Evolutionary conservation across 2,113 vertebrate genomes (phyloP), one percentile per base, ranked within the genome.

Genomic region (Dicrurus megarhynchus): DNA sequence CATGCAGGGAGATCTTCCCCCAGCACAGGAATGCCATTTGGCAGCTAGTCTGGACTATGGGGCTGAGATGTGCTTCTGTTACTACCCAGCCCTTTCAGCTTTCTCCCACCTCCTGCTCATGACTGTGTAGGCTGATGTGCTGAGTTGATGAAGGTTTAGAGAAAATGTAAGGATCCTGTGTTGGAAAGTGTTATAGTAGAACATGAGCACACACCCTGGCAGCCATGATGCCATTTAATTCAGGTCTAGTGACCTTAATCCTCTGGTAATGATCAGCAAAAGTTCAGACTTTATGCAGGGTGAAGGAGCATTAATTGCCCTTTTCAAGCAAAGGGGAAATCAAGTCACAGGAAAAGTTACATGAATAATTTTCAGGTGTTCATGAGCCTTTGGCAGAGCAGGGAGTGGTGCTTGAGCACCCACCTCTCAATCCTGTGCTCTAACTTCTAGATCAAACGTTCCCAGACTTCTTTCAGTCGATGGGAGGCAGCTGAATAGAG

Each of bases 351-450:
- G 95, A 96, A 93, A 89, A 97, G 96, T 49, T 90, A 89, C 85
- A 88, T 92, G 92, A 96, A 90, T 96, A 86, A 96, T 95, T 92
- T 95, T 94, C 90, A 95, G 92, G 88, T 92, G 92, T 78, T 97
- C 81, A 21, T 33, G 92, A 93, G 90, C 86, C 88, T 92, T 67
- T 93, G 86, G 92, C 93, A 90, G 88, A 78, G 80, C 83, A 87
- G 90, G 95, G 92, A 96, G 86, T 92, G 95, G 92, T 70, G 23
- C 79, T 77, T 68, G 77, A 96, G 91, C 85, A 86, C 71, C 92
- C 90, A 81, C 92, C 90, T 90, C 93, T 84, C 92, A 75, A 2
- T 87, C 88, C 83, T 92, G 52, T 11, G 53, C 95, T 87, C 87
- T 82, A 8, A 75, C 81, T 86, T 80, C 85, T 53, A 95, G 79